These are phyloP conservation scores for Malurus leucopterus DNA, from an alignment of 2,797 vertebrate genomes.

Conservation along the genomic window DNA sequence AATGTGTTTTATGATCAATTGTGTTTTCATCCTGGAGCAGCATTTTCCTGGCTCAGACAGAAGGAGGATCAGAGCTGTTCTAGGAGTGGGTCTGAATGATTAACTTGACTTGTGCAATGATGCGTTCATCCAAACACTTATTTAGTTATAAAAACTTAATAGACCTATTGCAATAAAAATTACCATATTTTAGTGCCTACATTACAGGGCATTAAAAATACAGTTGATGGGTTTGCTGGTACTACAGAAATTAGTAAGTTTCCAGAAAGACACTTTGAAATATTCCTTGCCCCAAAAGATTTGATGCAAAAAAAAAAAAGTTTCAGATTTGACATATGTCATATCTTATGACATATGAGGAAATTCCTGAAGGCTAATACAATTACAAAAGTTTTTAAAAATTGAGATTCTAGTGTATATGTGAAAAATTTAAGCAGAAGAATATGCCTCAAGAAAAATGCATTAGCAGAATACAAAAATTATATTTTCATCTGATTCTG, in stretches of 20 bases:
- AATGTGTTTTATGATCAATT: neutral
- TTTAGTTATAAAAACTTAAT: neutral
- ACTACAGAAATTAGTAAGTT: neutral
- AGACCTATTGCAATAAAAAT: neutral
- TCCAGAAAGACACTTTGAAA: neutral
- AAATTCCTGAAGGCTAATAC: neutral
- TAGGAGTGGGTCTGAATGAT: neutral
- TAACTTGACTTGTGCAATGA: neutral
- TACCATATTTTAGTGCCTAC: neutral
- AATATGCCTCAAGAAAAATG: neutral
- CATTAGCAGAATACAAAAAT: neutral
- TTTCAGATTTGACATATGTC: neutral
- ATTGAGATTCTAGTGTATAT: neutral
- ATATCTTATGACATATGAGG: neutral
- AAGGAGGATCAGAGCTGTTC: neutral
- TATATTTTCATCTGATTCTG: neutral
- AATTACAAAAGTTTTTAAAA: neutral
- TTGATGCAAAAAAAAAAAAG: neutral
- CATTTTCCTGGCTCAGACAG: neutral
- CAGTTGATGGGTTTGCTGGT: neutral
- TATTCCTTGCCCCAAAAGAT: neutral
- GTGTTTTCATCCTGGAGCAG: neutral
- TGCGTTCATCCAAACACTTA: neutral
- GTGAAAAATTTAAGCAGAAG: constrained; percentile 8
- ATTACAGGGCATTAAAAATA: neutral